These are phyloP conservation scores for Globodera ellingtonae DNA, from an alignment of 1,140 invertebrate genomes.

Conservation along the genomic window DNA sequence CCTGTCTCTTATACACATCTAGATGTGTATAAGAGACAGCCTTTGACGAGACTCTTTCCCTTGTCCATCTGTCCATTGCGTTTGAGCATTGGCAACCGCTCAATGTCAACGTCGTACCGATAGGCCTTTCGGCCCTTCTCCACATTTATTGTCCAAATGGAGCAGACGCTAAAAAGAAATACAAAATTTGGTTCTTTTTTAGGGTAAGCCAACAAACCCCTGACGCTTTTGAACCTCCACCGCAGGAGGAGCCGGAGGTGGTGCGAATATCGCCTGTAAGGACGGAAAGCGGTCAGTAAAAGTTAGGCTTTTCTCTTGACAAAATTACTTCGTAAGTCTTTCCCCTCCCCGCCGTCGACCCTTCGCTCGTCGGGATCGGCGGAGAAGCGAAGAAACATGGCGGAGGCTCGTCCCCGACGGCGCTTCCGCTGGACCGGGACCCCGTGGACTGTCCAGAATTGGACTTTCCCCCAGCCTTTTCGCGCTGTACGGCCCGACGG, in stretches of 20 bases:
- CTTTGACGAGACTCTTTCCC: slow-evolving; percentile 24
- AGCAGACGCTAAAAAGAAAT: slow-evolving; percentile 15
- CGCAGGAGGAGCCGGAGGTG: slow-evolving; percentile 4
- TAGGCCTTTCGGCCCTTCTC: slow-evolving; percentile 35
- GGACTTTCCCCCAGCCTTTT: not conserved
- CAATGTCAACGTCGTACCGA: slow-evolving; percentile 43
- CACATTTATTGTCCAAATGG: slow-evolving; percentile 35
- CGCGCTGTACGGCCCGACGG: not conserved
- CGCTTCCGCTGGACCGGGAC: not conserved
- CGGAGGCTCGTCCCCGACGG: not conserved
- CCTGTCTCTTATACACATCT: no score
- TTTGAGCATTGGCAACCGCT: slow-evolving; percentile 16
- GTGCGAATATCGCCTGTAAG: slow-evolving; percentile 6
- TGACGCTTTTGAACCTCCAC: slow-evolving; percentile 27
- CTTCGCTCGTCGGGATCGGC: not conserved
- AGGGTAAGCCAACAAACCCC: not conserved
- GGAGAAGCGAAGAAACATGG: not conserved
- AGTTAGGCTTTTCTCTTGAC: not conserved
- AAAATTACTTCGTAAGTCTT: not conserved
- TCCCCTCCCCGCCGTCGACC: not conserved
- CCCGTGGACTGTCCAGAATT: not conserved
- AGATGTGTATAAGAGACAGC: no score
- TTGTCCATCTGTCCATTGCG: slow-evolving; percentile 34
- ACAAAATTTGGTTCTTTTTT: no score
- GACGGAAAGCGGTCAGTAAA: not conserved